phyloP scores from a whole-genome alignment of 2,888 invertebrate genomes.

The Archaeoteleia sp. region DNA sequence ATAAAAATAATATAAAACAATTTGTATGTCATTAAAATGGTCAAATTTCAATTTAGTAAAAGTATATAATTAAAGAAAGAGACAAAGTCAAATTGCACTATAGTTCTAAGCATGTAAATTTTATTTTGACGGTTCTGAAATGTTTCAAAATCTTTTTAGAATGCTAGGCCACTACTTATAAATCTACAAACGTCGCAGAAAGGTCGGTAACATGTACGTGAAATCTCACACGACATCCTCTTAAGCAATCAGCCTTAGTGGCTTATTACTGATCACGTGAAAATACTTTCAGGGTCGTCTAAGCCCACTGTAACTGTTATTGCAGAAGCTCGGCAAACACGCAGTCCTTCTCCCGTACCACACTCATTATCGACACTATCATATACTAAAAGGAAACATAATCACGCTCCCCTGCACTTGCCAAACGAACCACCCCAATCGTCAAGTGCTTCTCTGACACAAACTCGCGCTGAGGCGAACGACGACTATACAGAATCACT shows the following conservation, averaged over 20 bases:
- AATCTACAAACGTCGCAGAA: too few relatives aligned
- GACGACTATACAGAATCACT: slow-evolving; percentile 20
- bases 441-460: background rate
- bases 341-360: slow-evolving; percentile 46
- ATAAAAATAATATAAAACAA: too few relatives aligned
- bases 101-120: too few relatives aligned
- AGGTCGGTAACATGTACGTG: too few relatives aligned
- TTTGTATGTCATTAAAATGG: too few relatives aligned
- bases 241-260: background rate
- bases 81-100: too few relatives aligned
- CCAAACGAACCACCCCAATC: slow-evolving; percentile 12
- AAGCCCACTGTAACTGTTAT: slow-evolving; percentile 61
- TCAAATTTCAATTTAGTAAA: too few relatives aligned
- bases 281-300: slow-evolving; percentile 59
- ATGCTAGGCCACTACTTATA: too few relatives aligned
- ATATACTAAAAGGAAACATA: background rate
- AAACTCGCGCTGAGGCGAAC: slow-evolving; percentile 5
- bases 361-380: slow-evolving; percentile 4
- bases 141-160: too few relatives aligned
- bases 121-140: too few relatives aligned
- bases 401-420: background rate
- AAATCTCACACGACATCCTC: background rate
- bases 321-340: slow-evolving; percentile 59
- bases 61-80: too few relatives aligned
- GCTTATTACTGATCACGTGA: background rate